phyloP scores from a whole-genome alignment of 2,113 vertebrate species.

The Malurus cyaneus region DNA sequence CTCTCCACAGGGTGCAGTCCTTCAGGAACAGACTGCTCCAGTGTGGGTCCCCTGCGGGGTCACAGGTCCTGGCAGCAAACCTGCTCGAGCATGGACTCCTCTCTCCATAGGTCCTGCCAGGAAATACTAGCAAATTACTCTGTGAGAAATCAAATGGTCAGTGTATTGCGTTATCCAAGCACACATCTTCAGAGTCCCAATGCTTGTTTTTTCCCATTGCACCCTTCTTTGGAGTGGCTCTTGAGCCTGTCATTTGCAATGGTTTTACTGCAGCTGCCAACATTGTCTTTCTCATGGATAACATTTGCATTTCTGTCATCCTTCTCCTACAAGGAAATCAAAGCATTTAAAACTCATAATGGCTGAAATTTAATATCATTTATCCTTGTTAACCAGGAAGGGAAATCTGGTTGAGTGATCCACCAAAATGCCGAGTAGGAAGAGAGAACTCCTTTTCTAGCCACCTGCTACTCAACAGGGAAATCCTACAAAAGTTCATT shows the following conservation, averaged over 20 bases:
- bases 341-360: background rate
- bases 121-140: background rate
- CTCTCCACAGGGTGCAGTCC: background rate
- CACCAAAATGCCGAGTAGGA: background rate
- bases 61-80: background rate
- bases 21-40: background rate
- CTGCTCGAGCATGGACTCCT: background rate
- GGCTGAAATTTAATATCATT: background rate
- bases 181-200: background rate
- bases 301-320: background rate
- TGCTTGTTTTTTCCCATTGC: background rate
- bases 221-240: background rate
- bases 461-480: background rate
- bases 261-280: slow-evolving; percentile 12
- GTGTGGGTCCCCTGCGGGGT: rapidly evolving
- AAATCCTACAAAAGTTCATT: background rate
- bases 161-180: background rate
- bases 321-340: background rate
- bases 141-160: background rate
- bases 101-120: background rate
- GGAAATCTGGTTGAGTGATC: background rate
- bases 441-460: background rate
- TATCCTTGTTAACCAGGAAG: background rate
- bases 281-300: background rate
- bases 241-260: background rate